phyloP scores from a whole-genome alignment of 2,113 vertebrate genomes.

The Muntiacus muntjak region DNA sequence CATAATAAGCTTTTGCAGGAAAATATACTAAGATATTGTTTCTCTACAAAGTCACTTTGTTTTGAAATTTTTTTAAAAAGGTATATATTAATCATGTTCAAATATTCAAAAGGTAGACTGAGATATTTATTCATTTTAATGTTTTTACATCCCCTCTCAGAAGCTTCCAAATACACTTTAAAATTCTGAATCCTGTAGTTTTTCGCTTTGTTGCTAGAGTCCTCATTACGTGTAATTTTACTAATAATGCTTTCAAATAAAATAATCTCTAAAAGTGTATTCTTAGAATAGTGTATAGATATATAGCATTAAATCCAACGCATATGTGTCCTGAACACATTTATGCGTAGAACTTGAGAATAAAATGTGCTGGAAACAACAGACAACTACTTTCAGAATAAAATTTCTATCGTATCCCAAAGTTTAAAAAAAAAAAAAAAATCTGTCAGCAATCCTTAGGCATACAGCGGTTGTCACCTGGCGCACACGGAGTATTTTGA shows the following conservation, averaged over 20 bases:
- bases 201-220: background rate
- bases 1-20: background rate
- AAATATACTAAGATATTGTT: background rate
- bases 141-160: conserved; percentile 25
- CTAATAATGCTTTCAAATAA: background rate
- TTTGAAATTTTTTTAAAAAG: background rate
- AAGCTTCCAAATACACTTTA: conserved; percentile 26
- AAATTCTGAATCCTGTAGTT: background rate
- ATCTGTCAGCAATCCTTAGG: conserved; percentile 38
- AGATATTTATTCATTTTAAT: conserved; percentile 21
- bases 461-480: conserved; percentile 32
- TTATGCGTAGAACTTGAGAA: background rate
- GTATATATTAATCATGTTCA: background rate
- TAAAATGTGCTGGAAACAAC: conserved; percentile 51
- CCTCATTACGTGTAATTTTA: background rate
- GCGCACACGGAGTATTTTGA: conserved; percentile 37
- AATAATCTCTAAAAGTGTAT: background rate
- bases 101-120: background rate
- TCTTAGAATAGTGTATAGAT: background rate
- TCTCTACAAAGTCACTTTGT: background rate
- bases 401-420: conserved; percentile 14
- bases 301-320: background rate
- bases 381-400: conserved; percentile 31
- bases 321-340: background rate
- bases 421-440: conserved; percentile 10